Evolutionary conservation across 2,888 invertebrate genomes (phyloP).

Genomic region (Pyrrhia umbra): DNA sequence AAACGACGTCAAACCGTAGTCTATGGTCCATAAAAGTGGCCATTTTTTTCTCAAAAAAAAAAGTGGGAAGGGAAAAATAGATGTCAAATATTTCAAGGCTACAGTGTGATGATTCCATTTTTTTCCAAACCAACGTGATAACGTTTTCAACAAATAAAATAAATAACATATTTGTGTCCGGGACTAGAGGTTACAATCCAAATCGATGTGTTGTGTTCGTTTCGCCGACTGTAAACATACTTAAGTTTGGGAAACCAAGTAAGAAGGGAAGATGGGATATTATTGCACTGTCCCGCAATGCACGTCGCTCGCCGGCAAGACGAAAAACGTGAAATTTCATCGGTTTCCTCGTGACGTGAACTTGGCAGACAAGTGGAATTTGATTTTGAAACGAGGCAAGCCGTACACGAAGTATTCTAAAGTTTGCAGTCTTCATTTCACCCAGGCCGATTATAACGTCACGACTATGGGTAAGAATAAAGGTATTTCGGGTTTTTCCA

Average conservation of each 20-base stretch:
- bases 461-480: conserved; percentile 89
- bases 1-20: conserved; percentile 60
- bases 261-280: conserved; percentile 84
- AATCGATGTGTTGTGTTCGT: conserved; percentile 72
- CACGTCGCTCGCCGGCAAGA: conserved; percentile 89
- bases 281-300: conserved; percentile 89
- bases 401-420: conserved; percentile 88
- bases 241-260: conserved; percentile 56
- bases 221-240: conserved; percentile 57
- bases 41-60: conserved; percentile 76
- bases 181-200: conserved; percentile 55
- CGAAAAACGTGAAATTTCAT: conserved; percentile 89
- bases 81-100: conserved; percentile 90
- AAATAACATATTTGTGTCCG: conserved; percentile 64
- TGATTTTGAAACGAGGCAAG: conserved; percentile 85
- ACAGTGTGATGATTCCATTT: conserved; percentile 88
- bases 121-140: conserved; percentile 85
- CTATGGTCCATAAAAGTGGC: conserved; percentile 73
- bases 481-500: conserved; percentile 87
- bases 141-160: conserved; percentile 82
- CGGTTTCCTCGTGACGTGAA: conserved; percentile 83
- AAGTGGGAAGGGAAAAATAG: conserved; percentile 86
- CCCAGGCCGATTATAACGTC: conserved; percentile 86
- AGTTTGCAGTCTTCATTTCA: conserved; percentile 88
- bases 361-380: conserved; percentile 86